Conservation (phyloP, 2,113 vertebrate genomes). For the Thomomys bottae region DNA sequence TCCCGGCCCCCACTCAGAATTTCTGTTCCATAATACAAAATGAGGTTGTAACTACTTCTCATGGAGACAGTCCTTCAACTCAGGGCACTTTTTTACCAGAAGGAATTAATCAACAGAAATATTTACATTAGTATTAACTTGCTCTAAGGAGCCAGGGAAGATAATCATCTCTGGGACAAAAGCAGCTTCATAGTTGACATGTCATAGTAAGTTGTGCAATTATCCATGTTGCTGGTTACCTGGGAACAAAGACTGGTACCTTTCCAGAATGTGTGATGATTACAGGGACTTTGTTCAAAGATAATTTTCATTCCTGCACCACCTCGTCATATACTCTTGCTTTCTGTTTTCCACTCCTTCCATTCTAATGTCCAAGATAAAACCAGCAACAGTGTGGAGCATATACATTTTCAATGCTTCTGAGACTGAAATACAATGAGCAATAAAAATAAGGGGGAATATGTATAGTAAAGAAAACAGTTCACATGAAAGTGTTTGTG, state of each 20-base stretch:
- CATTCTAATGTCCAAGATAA: neutral
- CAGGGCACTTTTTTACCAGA: slow-evolving; percentile 13
- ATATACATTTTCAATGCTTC: neutral
- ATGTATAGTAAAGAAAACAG: neutral
- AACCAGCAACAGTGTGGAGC: neutral
- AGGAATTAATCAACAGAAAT: neutral
- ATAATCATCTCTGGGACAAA: neutral
- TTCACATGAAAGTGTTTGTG: no score
- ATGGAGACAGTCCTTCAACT: neutral
- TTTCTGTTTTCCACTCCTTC: neutral
- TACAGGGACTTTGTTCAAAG: neutral
- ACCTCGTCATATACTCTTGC: neutral
- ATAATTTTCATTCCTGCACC: neutral
- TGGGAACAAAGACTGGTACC: neutral
- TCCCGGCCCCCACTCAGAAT: neutral
- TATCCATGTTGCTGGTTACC: neutral
- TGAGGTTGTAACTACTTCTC: neutral
- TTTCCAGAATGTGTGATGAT: neutral
- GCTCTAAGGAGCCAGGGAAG: neutral
- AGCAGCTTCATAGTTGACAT: neutral
- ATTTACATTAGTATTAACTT: neutral
- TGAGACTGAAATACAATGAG: neutral
- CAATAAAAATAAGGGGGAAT: neutral
- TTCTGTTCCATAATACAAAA: neutral
- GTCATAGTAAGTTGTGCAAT: neutral